A percentile compares a stretch with the other conserved stretches of the same genome.
phyloP scores from a whole-genome alignment of 1,140 invertebrate species.

The Panagrolaimus sp. region DNA sequence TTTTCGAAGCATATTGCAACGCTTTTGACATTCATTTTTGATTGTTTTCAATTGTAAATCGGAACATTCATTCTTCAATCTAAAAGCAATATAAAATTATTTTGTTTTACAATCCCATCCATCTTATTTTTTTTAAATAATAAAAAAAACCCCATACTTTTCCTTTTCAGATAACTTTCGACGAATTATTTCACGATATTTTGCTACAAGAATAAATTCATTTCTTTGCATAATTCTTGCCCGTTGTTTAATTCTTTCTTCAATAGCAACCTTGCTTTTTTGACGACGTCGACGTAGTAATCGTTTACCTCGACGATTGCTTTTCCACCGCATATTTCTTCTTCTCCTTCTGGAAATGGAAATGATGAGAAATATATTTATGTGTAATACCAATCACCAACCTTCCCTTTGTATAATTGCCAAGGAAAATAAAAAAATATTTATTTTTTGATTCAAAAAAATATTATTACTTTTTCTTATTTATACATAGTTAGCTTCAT shows the following conservation, averaged over 20 bases:
- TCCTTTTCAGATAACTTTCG: neutral
- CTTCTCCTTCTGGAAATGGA: too few relatives aligned
- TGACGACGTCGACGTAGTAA: neutral
- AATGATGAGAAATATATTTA: too few relatives aligned
- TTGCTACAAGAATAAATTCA: neutral
- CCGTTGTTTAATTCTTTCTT: neutral
- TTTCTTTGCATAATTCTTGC: neutral
- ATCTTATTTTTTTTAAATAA: too few relatives aligned
- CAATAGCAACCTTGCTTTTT: neutral
- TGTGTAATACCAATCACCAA: too few relatives aligned
- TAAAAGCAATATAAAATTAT: neutral
- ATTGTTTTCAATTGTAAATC: neutral
- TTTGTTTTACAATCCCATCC: too few relatives aligned
- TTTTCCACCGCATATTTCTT: neutral
- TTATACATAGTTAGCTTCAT: too few relatives aligned
- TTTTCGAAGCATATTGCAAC: neutral
- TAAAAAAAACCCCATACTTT: neutral
- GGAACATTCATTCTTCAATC: neutral
- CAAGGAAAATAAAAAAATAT: too few relatives aligned
- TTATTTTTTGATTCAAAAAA: too few relatives aligned
- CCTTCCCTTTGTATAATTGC: too few relatives aligned
- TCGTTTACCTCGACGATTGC: slow-evolving; percentile 6
- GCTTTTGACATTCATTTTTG: neutral
- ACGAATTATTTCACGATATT: slow-evolving; percentile 7
- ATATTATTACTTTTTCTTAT: too few relatives aligned